Evolutionary conservation across 2,113 vertebrate species (phyloP).

Genomic region (Pogona vitticeps): DNA sequence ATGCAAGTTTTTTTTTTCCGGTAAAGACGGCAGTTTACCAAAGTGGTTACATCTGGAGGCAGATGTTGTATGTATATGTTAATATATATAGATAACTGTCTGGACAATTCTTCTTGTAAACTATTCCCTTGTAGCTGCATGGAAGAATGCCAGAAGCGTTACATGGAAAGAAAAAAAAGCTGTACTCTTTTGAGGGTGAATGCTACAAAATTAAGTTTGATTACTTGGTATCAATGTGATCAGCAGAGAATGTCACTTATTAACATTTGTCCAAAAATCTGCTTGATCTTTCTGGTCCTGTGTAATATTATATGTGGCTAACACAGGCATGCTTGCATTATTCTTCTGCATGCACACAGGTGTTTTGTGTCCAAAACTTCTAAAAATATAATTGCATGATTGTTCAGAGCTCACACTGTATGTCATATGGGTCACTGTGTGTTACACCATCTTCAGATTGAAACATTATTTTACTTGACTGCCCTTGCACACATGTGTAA

Average conservation of each 20-base stretch:
- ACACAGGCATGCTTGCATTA: neutral
- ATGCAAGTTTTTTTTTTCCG: neutral
- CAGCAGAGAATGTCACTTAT: no score
- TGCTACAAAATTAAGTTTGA: neutral
- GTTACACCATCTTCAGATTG: neutral
- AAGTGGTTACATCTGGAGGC: neutral
- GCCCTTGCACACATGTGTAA: neutral
- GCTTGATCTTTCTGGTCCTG: neutral
- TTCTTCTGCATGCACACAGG: neutral
- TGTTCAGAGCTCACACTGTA: neutral
- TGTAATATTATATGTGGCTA: neutral
- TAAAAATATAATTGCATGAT: neutral
- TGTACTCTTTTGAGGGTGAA: neutral
- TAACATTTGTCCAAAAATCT: no score
- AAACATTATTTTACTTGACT: neutral
- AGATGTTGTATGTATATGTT: neutral
- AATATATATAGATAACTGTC: neutral
- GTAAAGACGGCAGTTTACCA: neutral
- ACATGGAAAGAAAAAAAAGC: neutral
- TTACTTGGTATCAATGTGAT: neutral
- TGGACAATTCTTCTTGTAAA: no score
- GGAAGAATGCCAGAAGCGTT: neutral
- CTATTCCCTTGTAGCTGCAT: neutral
- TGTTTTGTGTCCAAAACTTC: neutral
- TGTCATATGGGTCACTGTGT: neutral